Percentiles rank a stretch among this genome's conserved stretches.
Conservation (phyloP, 2,888 invertebrate genomes). For the Cancer borealis region DNA sequence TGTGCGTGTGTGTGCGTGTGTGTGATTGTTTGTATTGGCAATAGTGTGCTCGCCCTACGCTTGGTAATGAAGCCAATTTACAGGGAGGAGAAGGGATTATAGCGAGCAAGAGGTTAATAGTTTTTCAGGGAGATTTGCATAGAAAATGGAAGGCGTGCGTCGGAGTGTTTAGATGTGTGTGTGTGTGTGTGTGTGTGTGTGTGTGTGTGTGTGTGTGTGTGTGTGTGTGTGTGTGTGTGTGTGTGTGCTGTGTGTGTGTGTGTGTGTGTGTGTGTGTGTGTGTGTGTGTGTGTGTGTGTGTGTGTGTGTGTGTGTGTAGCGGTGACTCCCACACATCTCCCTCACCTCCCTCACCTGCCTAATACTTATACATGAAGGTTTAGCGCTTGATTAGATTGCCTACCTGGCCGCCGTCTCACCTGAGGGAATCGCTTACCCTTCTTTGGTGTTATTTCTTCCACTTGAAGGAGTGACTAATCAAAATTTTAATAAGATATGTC, state of each 20-base stretch:
- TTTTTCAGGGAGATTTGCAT: conserved; percentile 29
- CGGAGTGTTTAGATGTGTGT: conserved; percentile 45
- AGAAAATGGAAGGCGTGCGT: conserved; percentile 51
- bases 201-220: conserved; percentile 42
- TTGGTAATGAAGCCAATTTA: conserved; percentile 39
- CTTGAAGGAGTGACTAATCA: background rate
- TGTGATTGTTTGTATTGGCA: conserved; percentile 13
- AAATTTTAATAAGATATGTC: conserved; percentile 9
- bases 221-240: conserved; percentile 51
- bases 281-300: conserved; percentile 3
- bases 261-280: conserved; percentile 37
- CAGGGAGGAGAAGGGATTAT: conserved; percentile 44
- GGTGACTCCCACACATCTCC: background rate
- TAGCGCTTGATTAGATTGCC: conserved; percentile 23
- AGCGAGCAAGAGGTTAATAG: conserved; percentile 46
- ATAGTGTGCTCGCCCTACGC: background rate
- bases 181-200: conserved; percentile 29
- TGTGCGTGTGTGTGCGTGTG: background rate
- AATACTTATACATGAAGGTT: conserved; percentile 24
- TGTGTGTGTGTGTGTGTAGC: background rate
- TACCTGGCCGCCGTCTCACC: background rate
- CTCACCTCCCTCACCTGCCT: background rate
- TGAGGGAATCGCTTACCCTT: background rate
- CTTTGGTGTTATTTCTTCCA: conserved; percentile 8
- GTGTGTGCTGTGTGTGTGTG: conserved; percentile 25